Evolutionary conservation across 2,888 invertebrate species (phyloP), one percentile per base, ranked within the genome.

Genomic region (Lordiphosa fenestrarum): DNA sequence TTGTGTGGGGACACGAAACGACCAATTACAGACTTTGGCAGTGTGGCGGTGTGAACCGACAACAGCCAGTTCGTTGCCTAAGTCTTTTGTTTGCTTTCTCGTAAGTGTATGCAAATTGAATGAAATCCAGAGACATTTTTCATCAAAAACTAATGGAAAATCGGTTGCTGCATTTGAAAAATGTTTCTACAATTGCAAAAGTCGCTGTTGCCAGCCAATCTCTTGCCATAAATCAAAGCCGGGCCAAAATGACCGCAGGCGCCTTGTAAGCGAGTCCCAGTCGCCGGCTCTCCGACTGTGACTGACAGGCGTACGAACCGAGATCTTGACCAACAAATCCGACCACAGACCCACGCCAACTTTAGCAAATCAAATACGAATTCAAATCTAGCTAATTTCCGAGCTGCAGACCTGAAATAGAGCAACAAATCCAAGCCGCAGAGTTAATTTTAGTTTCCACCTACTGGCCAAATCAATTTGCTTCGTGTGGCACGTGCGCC

Each of bases 401-500:
- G 71, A 75, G 71, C 77, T 69, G 69, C 72, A 76, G 41, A 49
- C 53, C 56, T 53, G 63, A 70, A 78, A 72, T 73, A 66, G 73
- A 72, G 68, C 71, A 83, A 60, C 68, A 63, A 69, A 62, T 51
- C 37, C 13, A 49, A 49, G 64, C 83, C 78, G 57, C 74, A 78
- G 73, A 85, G 78, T 84, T 83, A 84, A 78, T 86, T 84, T 82
- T 71, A 69, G 78, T 77, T 87, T 88, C 86, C 87, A 87, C 88
- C 88, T 87, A 88, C 87, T 87, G 87, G 87, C 88, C 77, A 88
- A 88, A 87, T 88, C 88, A 87, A 88, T 88, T 88, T 88, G 83
- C 76, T 86, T 88, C 88, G 87, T 88, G 88, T 88, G 88, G 88
- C 88, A 88, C 88, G 88, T 88, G 88, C 88, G 84, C 86, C 76